Conservation (phyloP, 2,888 invertebrate genomes). For the Cheilosia urbana region DNA sequence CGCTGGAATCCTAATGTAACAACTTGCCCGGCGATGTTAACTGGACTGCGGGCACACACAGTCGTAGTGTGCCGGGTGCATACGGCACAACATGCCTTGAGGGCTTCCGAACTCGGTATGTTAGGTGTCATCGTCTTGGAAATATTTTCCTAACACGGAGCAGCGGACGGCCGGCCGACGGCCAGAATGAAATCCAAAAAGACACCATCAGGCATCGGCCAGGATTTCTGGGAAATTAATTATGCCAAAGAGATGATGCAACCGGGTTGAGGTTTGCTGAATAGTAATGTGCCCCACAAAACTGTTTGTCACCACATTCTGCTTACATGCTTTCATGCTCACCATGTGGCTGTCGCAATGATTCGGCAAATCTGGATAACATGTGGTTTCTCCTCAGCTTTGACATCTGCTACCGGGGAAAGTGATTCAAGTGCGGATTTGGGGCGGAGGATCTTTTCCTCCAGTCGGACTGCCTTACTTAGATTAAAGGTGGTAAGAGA, state of each 20-base stretch:
- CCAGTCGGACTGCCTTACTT: too few relatives aligned
- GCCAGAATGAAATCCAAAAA: slow-evolving; percentile 36
- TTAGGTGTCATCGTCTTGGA: slow-evolving; percentile 74
- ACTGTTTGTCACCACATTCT: slow-evolving; percentile 56
- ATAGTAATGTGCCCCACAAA: slow-evolving; percentile 62
- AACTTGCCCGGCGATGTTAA: slow-evolving; percentile 68
- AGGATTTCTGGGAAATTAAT: slow-evolving; percentile 65
- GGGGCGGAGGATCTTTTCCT: too few relatives aligned
- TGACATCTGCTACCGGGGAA: neutral
- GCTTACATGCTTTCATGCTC: slow-evolving; percentile 47
- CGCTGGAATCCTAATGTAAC: slow-evolving; percentile 62
- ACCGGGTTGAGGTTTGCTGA: slow-evolving; percentile 48
- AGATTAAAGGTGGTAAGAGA: too few relatives aligned
- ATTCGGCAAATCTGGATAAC: slow-evolving; percentile 44
- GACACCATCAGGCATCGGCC: slow-evolving; percentile 27
- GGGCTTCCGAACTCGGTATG: slow-evolving; percentile 53
- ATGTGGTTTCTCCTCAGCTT: neutral
- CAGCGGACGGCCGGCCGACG: neutral
- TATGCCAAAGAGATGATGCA: slow-evolving; percentile 69
- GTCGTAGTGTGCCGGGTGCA: slow-evolving; percentile 2
- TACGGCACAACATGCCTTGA: slow-evolving; percentile 53
- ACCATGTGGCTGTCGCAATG: slow-evolving; percentile 15
- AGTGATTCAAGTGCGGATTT: neutral
- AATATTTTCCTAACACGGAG: slow-evolving; percentile 40
- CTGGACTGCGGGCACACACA: slow-evolving; percentile 61